Base-by-base conservation (phyloP, 2,113 vertebrate species). In the Caranx melampygus region DNA sequence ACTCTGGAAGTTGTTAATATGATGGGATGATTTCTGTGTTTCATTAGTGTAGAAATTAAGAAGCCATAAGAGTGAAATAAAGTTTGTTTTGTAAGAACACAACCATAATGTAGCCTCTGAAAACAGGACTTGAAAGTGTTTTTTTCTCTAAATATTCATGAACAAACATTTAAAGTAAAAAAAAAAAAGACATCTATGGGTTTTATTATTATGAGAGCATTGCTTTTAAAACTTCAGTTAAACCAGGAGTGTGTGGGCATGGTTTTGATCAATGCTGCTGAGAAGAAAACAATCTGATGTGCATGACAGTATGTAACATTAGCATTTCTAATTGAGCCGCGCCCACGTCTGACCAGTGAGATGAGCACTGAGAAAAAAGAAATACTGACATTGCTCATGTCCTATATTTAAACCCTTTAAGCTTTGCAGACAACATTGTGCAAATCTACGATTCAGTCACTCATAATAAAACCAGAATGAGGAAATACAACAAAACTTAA, bases 91-190 rank as follows among this genome's bases (percentile, higher is more conserved):
- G 15, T 59, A n/a, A 47, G 31, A 61, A 37, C 26, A 37, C n/a
- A 31, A 52, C 40, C 20, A 49, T 12, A 58, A 35, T 37, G 4
- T 34, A 55, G 4, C 26, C 13, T 11, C 12, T 52, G 12, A 58
- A 54, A 54, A 21, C n/a, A 14, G 26, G 10, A 2, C 40, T 42
- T 42, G 6, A 42, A 34, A 59, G 6, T n/a, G 4, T 64, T 26
- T 26, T 15, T 64, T 40, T n/a, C 33, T 31, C 42, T 49, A 66
- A 77, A 16, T 67, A 51, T 77, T 58, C 8, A 59, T 33, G 42
- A 40, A 37, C 42, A 60, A n/a, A 68, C 0, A 21, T 42, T 65
- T 10, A 35, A 54, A 21, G 6, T 52, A 4, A 61, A 13, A 49
- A 18, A 47, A 47, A 40, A 18, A 18, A 18, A 49, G 18, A 40